These are phyloP conservation scores for Protonibea diacanthus DNA, from an alignment of 2,797 vertebrate genomes.

Conservation along the genomic window DNA sequence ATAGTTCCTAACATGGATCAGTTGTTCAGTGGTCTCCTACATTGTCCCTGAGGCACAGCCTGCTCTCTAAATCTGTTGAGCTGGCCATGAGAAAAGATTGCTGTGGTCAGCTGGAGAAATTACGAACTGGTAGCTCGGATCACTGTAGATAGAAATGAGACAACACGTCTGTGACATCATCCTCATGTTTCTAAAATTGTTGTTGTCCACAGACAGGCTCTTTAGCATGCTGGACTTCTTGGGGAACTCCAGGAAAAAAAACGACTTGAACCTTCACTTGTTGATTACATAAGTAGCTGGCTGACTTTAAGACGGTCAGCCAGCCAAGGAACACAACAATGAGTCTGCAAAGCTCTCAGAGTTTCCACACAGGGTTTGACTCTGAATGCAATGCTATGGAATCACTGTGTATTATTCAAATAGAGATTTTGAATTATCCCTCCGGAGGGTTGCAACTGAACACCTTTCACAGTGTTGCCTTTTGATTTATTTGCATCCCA, in stretches of 20 bases:
- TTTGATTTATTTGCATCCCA: not conserved
- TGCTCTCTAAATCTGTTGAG: not conserved
- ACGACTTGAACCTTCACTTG: not conserved
- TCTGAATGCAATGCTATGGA: not conserved
- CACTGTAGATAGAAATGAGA: not conserved
- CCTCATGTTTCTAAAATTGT: not conserved
- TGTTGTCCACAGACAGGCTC: not conserved
- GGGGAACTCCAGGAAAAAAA: constrained; percentile 46
- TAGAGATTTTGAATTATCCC: not conserved
- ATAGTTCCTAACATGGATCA: no score
- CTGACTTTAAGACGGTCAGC: not conserved
- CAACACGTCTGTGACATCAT: constrained; percentile 3
- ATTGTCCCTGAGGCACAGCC: not conserved
- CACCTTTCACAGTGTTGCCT: not conserved
- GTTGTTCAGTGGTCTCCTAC: not conserved
- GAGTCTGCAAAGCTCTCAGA: not conserved
- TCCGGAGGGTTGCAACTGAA: not conserved
- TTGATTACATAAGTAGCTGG: constrained; percentile 4
- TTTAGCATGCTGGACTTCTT: constrained; percentile 33
- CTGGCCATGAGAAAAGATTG: not conserved
- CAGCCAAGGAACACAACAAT: constrained; percentile 6
- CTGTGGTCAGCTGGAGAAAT: constrained; percentile 3
- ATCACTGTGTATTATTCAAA: not conserved
- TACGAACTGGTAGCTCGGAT: not conserved
- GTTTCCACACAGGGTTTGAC: not conserved